Percentiles rank a stretch among this genome's conserved stretches.
Evolutionary conservation across 2,888 invertebrate species (phyloP).

Genomic region (Temnothorax rugatulus): DNA sequence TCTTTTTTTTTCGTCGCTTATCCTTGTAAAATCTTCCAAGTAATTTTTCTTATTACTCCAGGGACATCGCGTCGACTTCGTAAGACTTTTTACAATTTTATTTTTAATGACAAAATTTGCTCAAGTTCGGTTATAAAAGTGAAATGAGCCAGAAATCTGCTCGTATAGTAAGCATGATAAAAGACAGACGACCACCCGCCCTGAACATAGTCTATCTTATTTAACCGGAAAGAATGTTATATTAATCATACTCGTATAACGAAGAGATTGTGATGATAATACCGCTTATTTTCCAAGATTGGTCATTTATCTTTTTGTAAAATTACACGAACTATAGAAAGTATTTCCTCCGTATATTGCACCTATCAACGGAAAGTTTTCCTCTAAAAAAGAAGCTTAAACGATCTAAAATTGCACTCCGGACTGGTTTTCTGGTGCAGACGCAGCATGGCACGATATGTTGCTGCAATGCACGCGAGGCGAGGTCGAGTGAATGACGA

Average conservation of each 20-base stretch:
- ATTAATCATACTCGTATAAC: constrained; percentile 3
- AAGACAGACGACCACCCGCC: background rate
- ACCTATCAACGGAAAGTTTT: background rate
- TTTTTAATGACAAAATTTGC: constrained; percentile 7
- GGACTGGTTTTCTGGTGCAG: constrained; percentile 28
- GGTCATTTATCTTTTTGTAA: constrained; percentile 19
- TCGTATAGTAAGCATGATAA: background rate
- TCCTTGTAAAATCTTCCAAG: constrained; percentile 34
- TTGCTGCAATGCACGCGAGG: constrained; percentile 42
- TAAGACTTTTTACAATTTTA: constrained; percentile 14
- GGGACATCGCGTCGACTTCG: background rate
- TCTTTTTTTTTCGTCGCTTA: constrained; percentile 1
- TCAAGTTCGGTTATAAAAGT: constrained; percentile 6
- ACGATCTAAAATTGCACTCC: constrained; percentile 26
- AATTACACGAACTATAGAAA: background rate
- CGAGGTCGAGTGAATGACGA: constrained; percentile 50
- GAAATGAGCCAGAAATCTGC: background rate
- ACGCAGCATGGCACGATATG: constrained; percentile 41
- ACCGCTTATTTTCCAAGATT: background rate
- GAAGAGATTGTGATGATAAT: background rate
- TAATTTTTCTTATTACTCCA: constrained; percentile 37
- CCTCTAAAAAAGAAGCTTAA: constrained; percentile 22
- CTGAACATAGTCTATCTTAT: background rate
- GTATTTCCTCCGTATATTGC: background rate
- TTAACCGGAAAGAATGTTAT: background rate